phyloP scores from a whole-genome alignment of 2,797 vertebrate genomes.

The Orestias chungarensis region DNA sequence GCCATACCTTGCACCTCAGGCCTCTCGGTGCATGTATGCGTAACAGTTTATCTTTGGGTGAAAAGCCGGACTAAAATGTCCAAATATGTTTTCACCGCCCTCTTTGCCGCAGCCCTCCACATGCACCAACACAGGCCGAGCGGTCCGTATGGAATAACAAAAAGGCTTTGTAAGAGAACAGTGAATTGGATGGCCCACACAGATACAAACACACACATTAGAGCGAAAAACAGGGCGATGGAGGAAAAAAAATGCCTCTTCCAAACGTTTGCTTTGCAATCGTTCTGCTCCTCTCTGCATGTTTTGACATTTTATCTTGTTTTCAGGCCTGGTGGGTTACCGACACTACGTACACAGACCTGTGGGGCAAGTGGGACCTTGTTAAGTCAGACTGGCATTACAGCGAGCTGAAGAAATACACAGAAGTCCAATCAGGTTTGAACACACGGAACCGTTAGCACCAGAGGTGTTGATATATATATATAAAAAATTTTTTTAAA shows the following conservation, averaged over 20 bases:
- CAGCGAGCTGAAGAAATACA: constrained; percentile 61
- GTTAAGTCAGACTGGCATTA: constrained; percentile 66
- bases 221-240: neutral
- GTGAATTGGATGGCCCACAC: constrained; percentile 6
- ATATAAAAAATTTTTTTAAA: constrained; percentile 3
- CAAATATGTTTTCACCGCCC: constrained; percentile 4
- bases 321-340: constrained; percentile 82
- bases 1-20: neutral
- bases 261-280: neutral
- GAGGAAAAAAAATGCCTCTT: neutral
- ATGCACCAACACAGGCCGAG: constrained; percentile 8
- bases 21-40: neutral
- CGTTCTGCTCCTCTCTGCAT: neutral
- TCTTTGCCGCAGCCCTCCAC: constrained; percentile 4
- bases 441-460: neutral
- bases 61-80: constrained; percentile 12
- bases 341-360: constrained; percentile 65
- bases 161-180: neutral
- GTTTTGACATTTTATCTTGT: constrained; percentile 10
- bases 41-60: constrained; percentile 10
- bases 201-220: neutral
- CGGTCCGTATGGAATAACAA: neutral
- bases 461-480: neutral
- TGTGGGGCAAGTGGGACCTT: constrained; percentile 80
- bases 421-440: constrained; percentile 35